These are phyloP conservation scores for Trypoxylus dichotomus DNA, from an alignment of 1,140 invertebrate species.

Conservation along the genomic window DNA sequence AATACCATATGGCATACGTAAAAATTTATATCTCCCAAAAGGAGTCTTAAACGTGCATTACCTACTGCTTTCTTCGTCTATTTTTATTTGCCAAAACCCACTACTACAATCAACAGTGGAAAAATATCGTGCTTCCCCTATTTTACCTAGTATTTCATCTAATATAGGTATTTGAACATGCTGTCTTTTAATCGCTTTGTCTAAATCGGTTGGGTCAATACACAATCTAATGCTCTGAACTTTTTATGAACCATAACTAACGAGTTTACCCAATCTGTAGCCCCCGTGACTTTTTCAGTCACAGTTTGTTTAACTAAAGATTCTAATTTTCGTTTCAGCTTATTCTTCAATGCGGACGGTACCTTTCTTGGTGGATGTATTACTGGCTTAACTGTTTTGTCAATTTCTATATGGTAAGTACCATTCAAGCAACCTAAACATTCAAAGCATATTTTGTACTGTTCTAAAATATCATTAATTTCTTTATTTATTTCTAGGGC, in stretches of 20 bases:
- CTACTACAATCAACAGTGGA: too few relatives aligned
- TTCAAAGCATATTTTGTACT: too few relatives aligned
- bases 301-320: constrained; percentile 39
- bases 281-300: constrained; percentile 44
- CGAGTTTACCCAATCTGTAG: constrained; percentile 52
- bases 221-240: constrained; percentile 50
- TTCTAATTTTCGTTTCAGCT: constrained; percentile 44
- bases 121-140: too few relatives aligned
- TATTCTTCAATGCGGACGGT: constrained; percentile 40
- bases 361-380: constrained; percentile 37
- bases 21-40: constrained; percentile 41
- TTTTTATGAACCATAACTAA: constrained; percentile 51
- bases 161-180: not conserved
- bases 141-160: constrained; percentile 3
- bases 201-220: constrained; percentile 51
- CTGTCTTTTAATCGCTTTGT: constrained; percentile 35
- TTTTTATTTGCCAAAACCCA: constrained; percentile 38
- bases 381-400: constrained; percentile 27
- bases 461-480: too few relatives aligned
- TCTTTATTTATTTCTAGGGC: too few relatives aligned
- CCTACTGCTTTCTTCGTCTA: constrained; percentile 38
- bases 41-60: constrained; percentile 42
- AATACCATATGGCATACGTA: constrained; percentile 42
- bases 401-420: not conserved
- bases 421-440: not conserved